Base-by-base conservation (phyloP, 2,888 invertebrate genomes). In the Prosopocoilus inquinatus region DNA sequence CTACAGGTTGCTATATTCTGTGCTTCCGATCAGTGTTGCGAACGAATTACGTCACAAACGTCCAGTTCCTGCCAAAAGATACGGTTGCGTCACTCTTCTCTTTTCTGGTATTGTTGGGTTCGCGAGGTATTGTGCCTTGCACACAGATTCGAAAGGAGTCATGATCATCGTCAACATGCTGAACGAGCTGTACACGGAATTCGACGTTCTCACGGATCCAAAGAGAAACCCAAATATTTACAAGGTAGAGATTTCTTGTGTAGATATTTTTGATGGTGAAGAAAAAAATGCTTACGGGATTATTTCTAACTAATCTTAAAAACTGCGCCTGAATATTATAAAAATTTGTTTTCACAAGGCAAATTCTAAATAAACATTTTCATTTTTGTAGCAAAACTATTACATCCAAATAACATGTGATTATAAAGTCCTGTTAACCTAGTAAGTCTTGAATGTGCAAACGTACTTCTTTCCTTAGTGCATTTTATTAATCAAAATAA, bases 91-190 rank as follows among this genome's bases (percentile, higher is more conserved):
- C 38, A 96, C 96, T 0, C 82, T 96, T 0, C 85, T 96, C 68
- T 96, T 96, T 80, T 95, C 95, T 44, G 96, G 96, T 43, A 90
- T 92, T 66, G 94, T 95, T 9, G 95, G 94, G 38, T 96, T 96
- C 71, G 86, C 90, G 16, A 88, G 91, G 68, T 94, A 94, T 74
- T 96, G 96, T 72, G 91, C 94, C 2, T 84, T 87, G 41, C 87
- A 96, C 75, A 91, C 95, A 0, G 96, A 96, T 75, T 90, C 94
- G 4, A 87, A 87, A 64, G 95, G 95, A 0, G 96, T 95, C 43
- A 96, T 96, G 93, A 94, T 94, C 80, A 96, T 96, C 62, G 96
- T 96, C 7, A 86, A 90, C 76, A 90, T 96, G 85, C 84, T 96
- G 47, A 96, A 96, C 76, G 89, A 91, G 72, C 82, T 96, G 61